Base-by-base conservation (phyloP, 2,888 invertebrate genomes). In the Ectemnius cavifrons region DNA sequence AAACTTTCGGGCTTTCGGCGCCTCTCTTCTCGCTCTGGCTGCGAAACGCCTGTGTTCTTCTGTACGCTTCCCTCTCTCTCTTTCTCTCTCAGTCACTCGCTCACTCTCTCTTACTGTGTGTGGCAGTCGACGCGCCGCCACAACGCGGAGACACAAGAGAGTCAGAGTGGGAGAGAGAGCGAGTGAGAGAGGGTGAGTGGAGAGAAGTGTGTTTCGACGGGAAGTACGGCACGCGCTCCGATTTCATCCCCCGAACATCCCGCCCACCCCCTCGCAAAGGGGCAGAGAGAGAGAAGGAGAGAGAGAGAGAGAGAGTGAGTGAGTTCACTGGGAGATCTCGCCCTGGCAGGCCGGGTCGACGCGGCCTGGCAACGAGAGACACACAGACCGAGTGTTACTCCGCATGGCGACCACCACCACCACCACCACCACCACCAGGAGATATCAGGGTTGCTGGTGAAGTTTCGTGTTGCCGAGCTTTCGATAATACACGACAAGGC, bases 181-280 rank as follows among this genome's bases (percentile, higher is more conserved):
- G 28, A 37, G 5, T 0, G 37, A 37, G 8, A 37, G 37, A 37
- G 37, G 37, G 37, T 37, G 37, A 37, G 37, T 37, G 47, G 18
- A 16, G 45, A 46, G 20, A 37, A 23, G 61, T 16, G 28, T n/a
- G 61, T 18, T 52, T 52, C 52, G 52, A 52, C 16, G 20, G 18
- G 59, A 59, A 23, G 23, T 16, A 59, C 71, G 37, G 37, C 37
- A 37, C 37, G 37, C 37, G 37, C 37, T 37, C 37, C 37, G 37
- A 37, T 37, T 37, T 37, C 37, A 37, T 37, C 37, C 37, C 37
- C 37, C 37, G 37, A 37, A 37, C 47, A 64, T 59, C 47, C 67
- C 52, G 52, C 52, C 4, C n/a, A 14, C 4, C 52, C 16, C 18
- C 6, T 13, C 14, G 49, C 4, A 4, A 13, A 49, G n/a, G 52